Base-by-base conservation (phyloP, 2,113 vertebrate species). In the Pangasianodon hypophthalmus region DNA sequence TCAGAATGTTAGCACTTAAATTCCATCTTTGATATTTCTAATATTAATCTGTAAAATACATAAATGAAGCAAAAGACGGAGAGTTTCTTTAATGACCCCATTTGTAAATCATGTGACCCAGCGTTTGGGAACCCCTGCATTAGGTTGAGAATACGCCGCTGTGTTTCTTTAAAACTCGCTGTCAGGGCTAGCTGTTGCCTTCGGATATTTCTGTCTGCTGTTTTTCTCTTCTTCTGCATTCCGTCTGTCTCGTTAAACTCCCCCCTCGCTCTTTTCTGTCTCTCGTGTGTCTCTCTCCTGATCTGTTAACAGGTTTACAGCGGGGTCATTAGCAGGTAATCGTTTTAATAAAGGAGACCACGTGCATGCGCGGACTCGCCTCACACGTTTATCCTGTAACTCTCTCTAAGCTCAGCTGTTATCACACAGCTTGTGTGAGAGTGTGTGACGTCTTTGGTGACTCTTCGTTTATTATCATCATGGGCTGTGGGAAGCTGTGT, bases 381-480 rank as follows among this genome's bases (percentile, higher is more conserved):
- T 52, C 79, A 54, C 48, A n/a, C 46, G 6, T 16, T 80, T 6
- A 52, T n/a, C 46, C 81, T 10, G 54, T 24, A 83, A 11, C n/a
- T 52, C 21, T 91, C 29, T 89, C 44, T 2, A n/a, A 52, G n/a
- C 48, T 58, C 26, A 52, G 79, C 52, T 84, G 52, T 44, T 77
- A n/a, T 84, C 26, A 13, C 19, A 10, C 21, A 29, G 26, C 26
- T 0, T n/a, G 48, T 90, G 26, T 82, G 44, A 26, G 37, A 8
- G 80, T 67, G 26, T 80, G 85, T 89, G 85, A 89, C 71, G 71
- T 89, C 84, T 77, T 50, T 62, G 54, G 88, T 75, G 83, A 60
- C 56, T 82, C 69, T 69, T 29, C 11, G 26, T 19, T 48, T 85
- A 75, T 88, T 85, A 75, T 88, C 67, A 7, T 46, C 81, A 58